Evolutionary conservation across 2,113 vertebrate species (phyloP).

Genomic region (Acinonyx jubatus): DNA sequence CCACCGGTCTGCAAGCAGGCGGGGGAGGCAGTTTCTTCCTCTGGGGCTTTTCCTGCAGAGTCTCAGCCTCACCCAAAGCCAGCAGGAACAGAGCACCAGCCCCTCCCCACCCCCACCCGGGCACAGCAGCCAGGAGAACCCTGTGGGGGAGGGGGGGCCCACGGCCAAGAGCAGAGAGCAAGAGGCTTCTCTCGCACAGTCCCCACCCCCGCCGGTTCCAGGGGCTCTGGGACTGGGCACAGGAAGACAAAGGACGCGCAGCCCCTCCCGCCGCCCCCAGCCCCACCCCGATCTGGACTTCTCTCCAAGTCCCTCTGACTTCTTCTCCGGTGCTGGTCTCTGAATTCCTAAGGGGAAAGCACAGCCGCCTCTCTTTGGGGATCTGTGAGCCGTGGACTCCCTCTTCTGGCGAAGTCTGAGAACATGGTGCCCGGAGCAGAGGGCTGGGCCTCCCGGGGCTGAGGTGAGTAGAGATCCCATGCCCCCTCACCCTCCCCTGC

Average conservation of each 20-base stretch:
- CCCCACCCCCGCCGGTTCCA: constrained; percentile 11
- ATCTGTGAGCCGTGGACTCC: constrained; percentile 56
- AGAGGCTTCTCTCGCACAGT: constrained; percentile 39
- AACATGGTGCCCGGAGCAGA: fast-evolving
- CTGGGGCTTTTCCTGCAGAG: background rate
- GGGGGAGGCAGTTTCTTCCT: background rate
- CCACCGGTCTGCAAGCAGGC: background rate
- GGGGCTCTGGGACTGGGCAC: background rate
- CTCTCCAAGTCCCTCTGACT: too few species aligned
- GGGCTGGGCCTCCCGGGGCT: background rate
- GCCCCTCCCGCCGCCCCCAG: fast-evolving
- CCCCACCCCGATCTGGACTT: fast-evolving
- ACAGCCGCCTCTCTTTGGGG: background rate
- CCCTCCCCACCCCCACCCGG: background rate
- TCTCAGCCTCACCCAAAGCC: background rate
- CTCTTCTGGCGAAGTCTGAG: constrained; percentile 62
- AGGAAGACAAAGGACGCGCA: background rate
- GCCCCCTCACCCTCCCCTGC: too few species aligned
- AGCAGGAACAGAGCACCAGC: background rate
- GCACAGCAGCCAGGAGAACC: constrained; percentile 59
- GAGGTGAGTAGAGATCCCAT: fast-evolving
- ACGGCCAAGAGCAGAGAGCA: background rate
- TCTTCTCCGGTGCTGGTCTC: background rate
- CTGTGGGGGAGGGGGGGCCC: fast-evolving
- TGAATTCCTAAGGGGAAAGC: background rate